Conservation (phyloP, 2,888 invertebrate genomes). For the Aleiodes testaceus region DNA sequence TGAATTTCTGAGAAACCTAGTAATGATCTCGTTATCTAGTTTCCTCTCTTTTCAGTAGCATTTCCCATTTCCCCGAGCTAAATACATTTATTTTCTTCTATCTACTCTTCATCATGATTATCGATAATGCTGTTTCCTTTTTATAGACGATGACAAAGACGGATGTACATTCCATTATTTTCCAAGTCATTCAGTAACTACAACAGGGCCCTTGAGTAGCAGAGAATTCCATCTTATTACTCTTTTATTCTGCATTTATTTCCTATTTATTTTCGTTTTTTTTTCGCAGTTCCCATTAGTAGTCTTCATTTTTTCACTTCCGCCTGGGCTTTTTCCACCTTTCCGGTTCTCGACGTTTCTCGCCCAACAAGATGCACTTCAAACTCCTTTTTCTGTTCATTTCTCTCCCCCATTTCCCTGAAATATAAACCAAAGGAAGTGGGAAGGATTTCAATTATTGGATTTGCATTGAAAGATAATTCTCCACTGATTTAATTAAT, state of each 20-base stretch:
- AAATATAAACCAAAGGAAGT: neutral
- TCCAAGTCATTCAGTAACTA: slow-evolving; percentile 28
- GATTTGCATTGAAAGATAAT: slow-evolving; percentile 9
- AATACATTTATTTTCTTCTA: neutral
- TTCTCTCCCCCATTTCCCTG: slow-evolving; percentile 7
- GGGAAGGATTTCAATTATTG: neutral
- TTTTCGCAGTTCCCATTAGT: slow-evolving; percentile 37
- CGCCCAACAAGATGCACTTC: slow-evolving; percentile 8
- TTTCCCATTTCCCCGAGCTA: neutral
- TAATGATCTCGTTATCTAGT: slow-evolving; percentile 52
- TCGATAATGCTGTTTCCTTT: slow-evolving; percentile 48
- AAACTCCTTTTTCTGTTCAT: slow-evolving; percentile 1
- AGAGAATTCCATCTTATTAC: slow-evolving; percentile 23
- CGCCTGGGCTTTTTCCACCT: slow-evolving; percentile 7
- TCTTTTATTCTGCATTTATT: slow-evolving; percentile 11
- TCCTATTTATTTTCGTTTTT: neutral
- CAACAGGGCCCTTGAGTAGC: slow-evolving; percentile 6
- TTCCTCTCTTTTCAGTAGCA: slow-evolving; percentile 42
- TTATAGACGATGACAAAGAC: slow-evolving; percentile 44
- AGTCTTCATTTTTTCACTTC: slow-evolving; percentile 31
- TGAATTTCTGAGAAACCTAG: slow-evolving; percentile 41
- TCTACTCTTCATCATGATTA: slow-evolving; percentile 46
- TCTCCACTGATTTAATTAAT: neutral
- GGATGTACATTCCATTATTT: slow-evolving; percentile 27
- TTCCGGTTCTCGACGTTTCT: slow-evolving; percentile 12